Conservation (phyloP, 2,888 invertebrate genomes). For the Aporophyla lueneburgensis region DNA sequence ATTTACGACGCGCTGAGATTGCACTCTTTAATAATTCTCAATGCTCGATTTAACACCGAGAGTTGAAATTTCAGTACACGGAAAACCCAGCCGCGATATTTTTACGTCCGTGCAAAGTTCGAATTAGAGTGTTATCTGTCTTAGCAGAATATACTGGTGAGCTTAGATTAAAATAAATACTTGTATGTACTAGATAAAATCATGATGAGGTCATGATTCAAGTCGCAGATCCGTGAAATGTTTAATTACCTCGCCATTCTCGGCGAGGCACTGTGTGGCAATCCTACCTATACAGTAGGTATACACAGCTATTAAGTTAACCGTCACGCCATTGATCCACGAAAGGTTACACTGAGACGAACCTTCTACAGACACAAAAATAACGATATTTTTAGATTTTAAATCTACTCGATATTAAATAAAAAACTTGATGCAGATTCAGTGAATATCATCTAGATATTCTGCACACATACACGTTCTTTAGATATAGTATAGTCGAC, state of each 20-base stretch:
- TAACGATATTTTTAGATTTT: constrained; percentile 1
- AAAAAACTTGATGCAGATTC: not conserved
- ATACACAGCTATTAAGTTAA: constrained; percentile 40
- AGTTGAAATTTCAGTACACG: no score
- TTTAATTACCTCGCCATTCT: constrained; percentile 59
- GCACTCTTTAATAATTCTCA: no score
- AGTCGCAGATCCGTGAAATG: constrained; percentile 60
- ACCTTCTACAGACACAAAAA: constrained; percentile 8
- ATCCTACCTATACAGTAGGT: constrained; percentile 36
- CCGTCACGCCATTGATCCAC: constrained; percentile 48
- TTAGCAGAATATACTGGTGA: constrained; percentile 34
- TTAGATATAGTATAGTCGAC: not conserved
- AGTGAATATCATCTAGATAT: not conserved
- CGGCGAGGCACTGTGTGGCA: constrained; percentile 46
- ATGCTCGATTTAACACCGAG: no score
- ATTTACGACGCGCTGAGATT: no score
- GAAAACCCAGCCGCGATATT: no score
- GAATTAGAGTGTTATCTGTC: constrained; percentile 16
- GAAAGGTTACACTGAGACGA: constrained; percentile 31
- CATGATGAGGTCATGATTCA: constrained; percentile 56
- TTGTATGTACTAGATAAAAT: constrained; percentile 48
- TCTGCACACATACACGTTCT: not conserved
- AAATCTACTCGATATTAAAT: not conserved
- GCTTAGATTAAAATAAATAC: constrained; percentile 34
- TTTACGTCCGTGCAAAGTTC: no score